phyloP scores from a whole-genome alignment of 2,797 vertebrate genomes.

The Poliocrania exsul region DNA sequence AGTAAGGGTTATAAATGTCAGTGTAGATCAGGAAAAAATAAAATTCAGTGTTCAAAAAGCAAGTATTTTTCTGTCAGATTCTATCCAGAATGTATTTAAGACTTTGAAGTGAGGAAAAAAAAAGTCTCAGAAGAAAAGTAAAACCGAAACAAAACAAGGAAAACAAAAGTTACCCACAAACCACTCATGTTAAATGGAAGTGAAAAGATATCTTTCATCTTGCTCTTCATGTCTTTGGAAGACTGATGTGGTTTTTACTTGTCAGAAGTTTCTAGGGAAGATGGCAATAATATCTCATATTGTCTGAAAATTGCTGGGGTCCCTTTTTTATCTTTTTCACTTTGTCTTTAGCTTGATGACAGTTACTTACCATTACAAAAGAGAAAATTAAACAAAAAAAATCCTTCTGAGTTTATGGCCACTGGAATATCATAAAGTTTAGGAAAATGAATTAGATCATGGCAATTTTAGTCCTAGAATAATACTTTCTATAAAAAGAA shows the following conservation, averaged over 20 bases:
- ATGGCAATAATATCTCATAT: not conserved
- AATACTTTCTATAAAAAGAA: not conserved
- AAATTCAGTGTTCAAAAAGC: conserved; percentile 9
- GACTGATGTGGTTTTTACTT: conserved; percentile 1
- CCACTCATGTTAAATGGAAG: not conserved
- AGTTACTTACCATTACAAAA: conserved; percentile 3
- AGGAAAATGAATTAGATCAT: not conserved
- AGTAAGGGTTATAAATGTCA: conserved; percentile 23
- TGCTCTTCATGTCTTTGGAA: not conserved
- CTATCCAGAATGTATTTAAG: not conserved
- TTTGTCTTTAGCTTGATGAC: not conserved
- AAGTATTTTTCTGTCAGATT: not conserved
- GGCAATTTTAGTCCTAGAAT: not conserved
- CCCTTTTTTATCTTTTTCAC: not conserved
- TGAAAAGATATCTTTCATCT: conserved; percentile 19
- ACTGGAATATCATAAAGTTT: not conserved
- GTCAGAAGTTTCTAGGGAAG: not conserved
- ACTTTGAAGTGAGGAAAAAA: not conserved
- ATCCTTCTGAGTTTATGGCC: not conserved
- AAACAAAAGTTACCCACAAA: not conserved
- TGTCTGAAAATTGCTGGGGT: not conserved
- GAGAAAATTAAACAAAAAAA: not conserved
- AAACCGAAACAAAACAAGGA: not conserved
- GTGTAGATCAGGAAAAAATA: not conserved
- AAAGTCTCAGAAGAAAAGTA: not conserved